Percentiles rank a stretch among this genome's conserved stretches.
Evolutionary conservation across 2,888 invertebrate genomes (phyloP).

Genomic region (Nematopogon swammerdamellus): DNA sequence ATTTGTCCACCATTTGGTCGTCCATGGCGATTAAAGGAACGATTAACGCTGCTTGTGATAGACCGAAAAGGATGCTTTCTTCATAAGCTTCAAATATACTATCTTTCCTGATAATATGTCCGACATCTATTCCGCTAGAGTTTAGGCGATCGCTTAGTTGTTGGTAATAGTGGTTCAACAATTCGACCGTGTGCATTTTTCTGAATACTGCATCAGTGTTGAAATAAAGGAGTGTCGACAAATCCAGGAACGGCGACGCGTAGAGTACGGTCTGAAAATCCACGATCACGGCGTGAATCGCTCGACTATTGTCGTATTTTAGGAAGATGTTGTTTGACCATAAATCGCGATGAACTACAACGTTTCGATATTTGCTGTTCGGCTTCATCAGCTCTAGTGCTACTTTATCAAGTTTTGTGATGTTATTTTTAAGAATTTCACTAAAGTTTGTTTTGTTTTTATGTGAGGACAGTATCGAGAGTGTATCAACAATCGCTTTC

Average conservation of each 20-base stretch:
- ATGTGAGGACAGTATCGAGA: conserved; percentile 30
- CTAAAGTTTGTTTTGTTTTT: conserved; percentile 21
- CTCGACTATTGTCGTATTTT: conserved; percentile 22
- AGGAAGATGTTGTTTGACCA: conserved; percentile 63
- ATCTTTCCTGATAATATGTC: conserved; percentile 19
- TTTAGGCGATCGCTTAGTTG: conserved; percentile 37
- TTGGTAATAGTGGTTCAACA: conserved; percentile 55
- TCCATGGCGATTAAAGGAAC: conserved; percentile 29
- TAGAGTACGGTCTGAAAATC: conserved; percentile 70
- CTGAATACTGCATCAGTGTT: conserved; percentile 44
- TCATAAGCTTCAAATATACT: conserved; percentile 22
- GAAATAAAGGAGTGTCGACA: conserved; percentile 54
- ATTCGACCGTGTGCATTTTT: conserved; percentile 28
- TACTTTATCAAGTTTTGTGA: conserved; percentile 22
- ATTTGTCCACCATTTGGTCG: conserved; percentile 20
- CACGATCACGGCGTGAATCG: conserved; percentile 52
- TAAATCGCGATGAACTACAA: conserved; percentile 57
- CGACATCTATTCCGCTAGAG: conserved; percentile 20
- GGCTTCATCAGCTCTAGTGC: conserved; percentile 33
- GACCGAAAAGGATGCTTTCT: conserved; percentile 29
- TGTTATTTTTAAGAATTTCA: conserved; percentile 18
- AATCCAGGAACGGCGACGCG: conserved; percentile 62
- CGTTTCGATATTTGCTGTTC: conserved; percentile 39
- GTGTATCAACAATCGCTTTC: conserved; percentile 30
- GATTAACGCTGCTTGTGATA: conserved; percentile 35